These are phyloP conservation scores for Columba guinea DNA, from an alignment of 2,797 vertebrate genomes.

Conservation along the genomic window DNA sequence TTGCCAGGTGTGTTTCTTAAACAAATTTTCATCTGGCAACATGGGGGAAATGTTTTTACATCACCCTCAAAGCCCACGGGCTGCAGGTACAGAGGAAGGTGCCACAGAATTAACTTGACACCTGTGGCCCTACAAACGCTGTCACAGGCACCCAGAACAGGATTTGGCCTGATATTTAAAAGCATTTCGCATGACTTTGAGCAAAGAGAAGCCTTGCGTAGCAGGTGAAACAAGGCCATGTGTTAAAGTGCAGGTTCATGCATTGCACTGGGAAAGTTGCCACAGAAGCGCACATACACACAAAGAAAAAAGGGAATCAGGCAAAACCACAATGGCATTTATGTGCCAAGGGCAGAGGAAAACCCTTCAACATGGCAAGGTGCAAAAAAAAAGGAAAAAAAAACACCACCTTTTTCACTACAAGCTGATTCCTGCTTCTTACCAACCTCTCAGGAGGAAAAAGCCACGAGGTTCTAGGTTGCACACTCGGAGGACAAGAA, in stretches of 20 bases:
- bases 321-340: background rate
- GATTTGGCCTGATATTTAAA: too few species aligned
- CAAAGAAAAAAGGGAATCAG: accelerated
- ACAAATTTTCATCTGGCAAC: background rate
- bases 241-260: background rate
- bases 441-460: background rate
- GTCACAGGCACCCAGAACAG: accelerated
- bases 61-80: accelerated
- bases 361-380: background rate
- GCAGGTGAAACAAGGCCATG: background rate
- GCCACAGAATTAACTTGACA: background rate
- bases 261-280: background rate
- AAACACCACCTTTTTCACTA: background rate
- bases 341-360: background rate
- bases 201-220: background rate
- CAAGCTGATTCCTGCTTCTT: background rate
- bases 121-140: background rate
- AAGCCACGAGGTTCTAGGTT: background rate
- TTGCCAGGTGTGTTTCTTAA: background rate
- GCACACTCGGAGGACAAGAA: background rate
- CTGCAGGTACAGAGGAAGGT: accelerated
- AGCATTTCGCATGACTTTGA: background rate
- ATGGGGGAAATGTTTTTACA: background rate
- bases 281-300: accelerated
- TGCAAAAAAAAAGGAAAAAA: background rate